These are phyloP conservation scores for Piaya cayana DNA, from an alignment of 2,113 vertebrate genomes.

Conservation along the genomic window DNA sequence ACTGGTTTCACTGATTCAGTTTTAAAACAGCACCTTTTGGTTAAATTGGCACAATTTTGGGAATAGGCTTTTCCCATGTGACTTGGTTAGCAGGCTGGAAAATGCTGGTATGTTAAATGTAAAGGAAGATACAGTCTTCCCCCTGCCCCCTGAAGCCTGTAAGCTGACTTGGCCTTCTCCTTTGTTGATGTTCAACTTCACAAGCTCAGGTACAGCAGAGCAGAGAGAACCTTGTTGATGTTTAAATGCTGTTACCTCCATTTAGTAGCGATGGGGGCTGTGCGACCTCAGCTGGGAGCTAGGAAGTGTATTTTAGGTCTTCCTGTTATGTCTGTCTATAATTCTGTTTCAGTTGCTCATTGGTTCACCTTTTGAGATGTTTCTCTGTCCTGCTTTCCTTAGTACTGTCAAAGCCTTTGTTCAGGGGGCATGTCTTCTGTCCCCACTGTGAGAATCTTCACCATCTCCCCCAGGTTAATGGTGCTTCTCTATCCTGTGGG, in stretches of 20 bases:
- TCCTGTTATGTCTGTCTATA: not conserved
- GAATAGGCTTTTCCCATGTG: not conserved
- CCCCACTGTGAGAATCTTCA: fast-evolving
- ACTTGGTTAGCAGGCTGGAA: not conserved
- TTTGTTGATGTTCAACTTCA: not conserved
- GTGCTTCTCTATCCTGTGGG: not conserved
- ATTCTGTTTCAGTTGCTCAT: not conserved
- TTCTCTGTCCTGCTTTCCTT: not conserved
- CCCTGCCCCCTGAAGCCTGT: not conserved
- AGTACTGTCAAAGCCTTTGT: not conserved
- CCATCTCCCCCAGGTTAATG: not conserved
- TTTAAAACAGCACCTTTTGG: not conserved
- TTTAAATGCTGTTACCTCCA: not conserved
- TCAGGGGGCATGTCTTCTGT: not conserved
- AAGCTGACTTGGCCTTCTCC: not conserved
- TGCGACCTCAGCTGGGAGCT: not conserved
- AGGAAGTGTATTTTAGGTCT: not conserved
- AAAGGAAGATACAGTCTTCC: not conserved
- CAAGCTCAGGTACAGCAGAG: not conserved
- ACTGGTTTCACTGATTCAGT: not conserved
- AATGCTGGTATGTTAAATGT: not conserved
- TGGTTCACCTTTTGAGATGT: not conserved
- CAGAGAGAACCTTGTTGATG: not conserved
- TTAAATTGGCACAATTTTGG: not conserved
- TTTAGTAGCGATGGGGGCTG: not conserved